phyloP scores from a whole-genome alignment of 2,888 invertebrate genomes.

The Neria commutata region DNA sequence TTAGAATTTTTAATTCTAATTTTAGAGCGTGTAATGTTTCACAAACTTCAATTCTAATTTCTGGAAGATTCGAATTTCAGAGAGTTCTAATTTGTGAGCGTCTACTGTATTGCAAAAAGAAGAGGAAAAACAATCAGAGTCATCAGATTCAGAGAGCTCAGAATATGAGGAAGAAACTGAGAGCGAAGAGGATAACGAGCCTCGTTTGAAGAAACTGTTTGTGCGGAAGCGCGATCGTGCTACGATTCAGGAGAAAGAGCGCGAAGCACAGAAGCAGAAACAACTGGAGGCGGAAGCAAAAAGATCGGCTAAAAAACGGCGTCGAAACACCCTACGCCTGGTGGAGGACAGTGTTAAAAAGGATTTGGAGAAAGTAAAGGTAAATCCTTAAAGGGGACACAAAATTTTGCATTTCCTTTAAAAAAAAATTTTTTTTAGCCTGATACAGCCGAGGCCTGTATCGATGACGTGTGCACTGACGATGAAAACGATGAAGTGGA shows the following conservation, averaged over 20 bases:
- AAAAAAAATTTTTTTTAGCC: slow-evolving; percentile 61
- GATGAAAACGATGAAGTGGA: slow-evolving; percentile 96
- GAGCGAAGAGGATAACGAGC: slow-evolving; percentile 89
- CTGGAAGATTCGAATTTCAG: no score
- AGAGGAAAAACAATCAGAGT: slow-evolving; percentile 69
- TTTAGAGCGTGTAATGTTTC: no score
- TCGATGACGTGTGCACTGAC: slow-evolving; percentile 88
- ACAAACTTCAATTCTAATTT: no score
- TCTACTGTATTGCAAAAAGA: slow-evolving; percentile 63
- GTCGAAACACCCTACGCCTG: slow-evolving; percentile 85
- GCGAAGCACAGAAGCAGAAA: slow-evolving; percentile 82
- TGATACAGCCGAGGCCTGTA: slow-evolving; percentile 76
- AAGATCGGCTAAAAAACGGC: slow-evolving; percentile 85
- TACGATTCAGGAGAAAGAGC: slow-evolving; percentile 93
- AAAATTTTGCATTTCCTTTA: background rate
- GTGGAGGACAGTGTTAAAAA: slow-evolving; percentile 89
- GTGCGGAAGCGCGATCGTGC: slow-evolving; percentile 92
- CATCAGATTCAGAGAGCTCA: slow-evolving; percentile 75
- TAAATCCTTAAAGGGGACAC: slow-evolving; percentile 33
- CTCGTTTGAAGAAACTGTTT: slow-evolving; percentile 92
- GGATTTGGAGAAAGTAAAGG: slow-evolving; percentile 72
- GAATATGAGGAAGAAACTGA: slow-evolving; percentile 83
- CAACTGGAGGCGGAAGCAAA: slow-evolving; percentile 83
- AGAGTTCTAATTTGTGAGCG: no score
- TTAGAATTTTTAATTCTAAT: no score